These are phyloP conservation scores for Tipula unca DNA, from an alignment of 2,888 invertebrate species.

Conservation along the genomic window DNA sequence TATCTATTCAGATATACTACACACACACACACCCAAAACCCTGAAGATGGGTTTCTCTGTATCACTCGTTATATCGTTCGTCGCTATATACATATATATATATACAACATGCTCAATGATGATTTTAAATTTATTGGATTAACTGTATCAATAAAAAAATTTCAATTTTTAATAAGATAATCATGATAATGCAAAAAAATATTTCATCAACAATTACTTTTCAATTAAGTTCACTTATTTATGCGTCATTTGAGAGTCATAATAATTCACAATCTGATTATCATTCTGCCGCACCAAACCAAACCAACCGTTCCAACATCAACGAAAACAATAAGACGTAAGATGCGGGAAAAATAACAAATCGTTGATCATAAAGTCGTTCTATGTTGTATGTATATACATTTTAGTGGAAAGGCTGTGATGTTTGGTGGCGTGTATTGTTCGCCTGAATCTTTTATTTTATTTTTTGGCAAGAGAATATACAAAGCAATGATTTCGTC, in stretches of 20 bases:
- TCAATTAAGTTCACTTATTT: slow-evolving; percentile 8
- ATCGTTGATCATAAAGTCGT: slow-evolving; percentile 1
- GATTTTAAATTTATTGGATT: not conserved
- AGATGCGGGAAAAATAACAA: not conserved
- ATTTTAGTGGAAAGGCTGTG: not conserved
- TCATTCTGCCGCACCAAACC: not conserved
- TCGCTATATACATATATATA: not conserved
- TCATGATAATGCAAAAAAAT: not conserved
- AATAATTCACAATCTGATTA: not conserved
- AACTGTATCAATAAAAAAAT: not conserved
- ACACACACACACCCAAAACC: not conserved
- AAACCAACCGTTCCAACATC: not conserved
- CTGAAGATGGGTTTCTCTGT: not conserved
- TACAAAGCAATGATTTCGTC: not conserved
- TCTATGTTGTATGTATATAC: not conserved
- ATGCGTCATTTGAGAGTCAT: slow-evolving; percentile 14
- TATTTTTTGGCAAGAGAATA: not conserved
- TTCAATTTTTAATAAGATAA: not conserved
- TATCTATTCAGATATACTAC: not conserved
- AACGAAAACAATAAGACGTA: not conserved
- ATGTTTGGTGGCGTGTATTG: not conserved
- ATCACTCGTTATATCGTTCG: not conserved
- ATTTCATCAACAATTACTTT: not conserved
- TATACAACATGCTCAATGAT: not conserved
- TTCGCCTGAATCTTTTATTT: not conserved